Evolutionary conservation across 2,797 vertebrate species (phyloP).

Genomic region (Odontamblyopus lacepedii): DNA sequence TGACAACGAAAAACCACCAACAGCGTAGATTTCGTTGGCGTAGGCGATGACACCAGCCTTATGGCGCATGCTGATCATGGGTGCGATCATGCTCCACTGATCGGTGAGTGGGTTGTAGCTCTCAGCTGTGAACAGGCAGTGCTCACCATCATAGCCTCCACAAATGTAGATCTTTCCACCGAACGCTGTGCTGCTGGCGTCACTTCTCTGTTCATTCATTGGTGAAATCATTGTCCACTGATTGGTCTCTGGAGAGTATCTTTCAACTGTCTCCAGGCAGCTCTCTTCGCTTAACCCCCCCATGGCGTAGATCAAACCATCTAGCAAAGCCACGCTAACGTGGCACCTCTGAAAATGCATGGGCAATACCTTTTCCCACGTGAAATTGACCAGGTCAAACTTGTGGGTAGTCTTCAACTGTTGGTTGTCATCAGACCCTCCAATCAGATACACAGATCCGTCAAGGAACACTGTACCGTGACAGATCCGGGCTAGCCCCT

Average conservation of each 20-base stretch:
- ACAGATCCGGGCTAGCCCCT: slow-evolving; percentile 73
- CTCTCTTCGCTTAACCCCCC: slow-evolving; percentile 80
- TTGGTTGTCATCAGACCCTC: slow-evolving; percentile 77
- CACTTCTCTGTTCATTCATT: slow-evolving; percentile 81
- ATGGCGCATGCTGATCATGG: slow-evolving; percentile 74
- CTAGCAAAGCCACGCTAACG: slow-evolving; percentile 77
- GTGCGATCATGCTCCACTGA: slow-evolving; percentile 77
- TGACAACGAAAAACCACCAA: slow-evolving; percentile 7
- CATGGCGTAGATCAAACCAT: slow-evolving; percentile 82
- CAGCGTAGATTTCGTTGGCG: slow-evolving; percentile 41
- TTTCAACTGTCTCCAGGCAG: slow-evolving; percentile 79
- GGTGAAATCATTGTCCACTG: slow-evolving; percentile 38
- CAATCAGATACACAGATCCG: slow-evolving; percentile 47
- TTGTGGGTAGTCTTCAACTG: slow-evolving; percentile 78
- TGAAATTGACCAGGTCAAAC: slow-evolving; percentile 74
- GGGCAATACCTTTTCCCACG: slow-evolving; percentile 73
- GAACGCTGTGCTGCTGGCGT: slow-evolving; percentile 74
- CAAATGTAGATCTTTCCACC: slow-evolving; percentile 72
- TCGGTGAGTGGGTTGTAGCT: slow-evolving; percentile 53
- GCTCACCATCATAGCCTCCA: slow-evolving; percentile 80
- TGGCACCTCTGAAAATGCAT: slow-evolving; percentile 69
- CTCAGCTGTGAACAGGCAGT: slow-evolving; percentile 80
- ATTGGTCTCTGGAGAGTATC: slow-evolving; percentile 79
- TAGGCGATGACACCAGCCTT: slow-evolving; percentile 58
- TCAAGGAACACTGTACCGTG: slow-evolving; percentile 75